Base-by-base conservation (phyloP, 2,888 invertebrate genomes). In the Lycia hirtaria region DNA sequence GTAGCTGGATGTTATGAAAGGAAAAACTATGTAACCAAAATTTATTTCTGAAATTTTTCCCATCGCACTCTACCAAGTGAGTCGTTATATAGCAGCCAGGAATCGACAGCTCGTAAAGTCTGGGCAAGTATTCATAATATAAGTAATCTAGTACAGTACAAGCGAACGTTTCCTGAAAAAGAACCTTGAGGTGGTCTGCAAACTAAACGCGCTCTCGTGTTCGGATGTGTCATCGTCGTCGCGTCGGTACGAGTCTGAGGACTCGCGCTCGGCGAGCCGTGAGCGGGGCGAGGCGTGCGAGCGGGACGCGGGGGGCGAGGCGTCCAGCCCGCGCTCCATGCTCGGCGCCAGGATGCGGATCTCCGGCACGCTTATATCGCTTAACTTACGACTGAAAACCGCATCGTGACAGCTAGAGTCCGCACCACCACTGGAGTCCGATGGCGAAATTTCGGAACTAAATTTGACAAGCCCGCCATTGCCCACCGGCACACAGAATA, bases 271-370 rank as follows among this genome's bases (percentile, higher is more conserved):
- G 30, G 62, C 55, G 62, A 60, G 56, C 55, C 49, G 51, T 51
- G 56, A 51, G 61, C 40, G 54, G 17, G 40, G 60, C 62, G 50
- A 17, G 32, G 58, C 53, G 51, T 82, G 59, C 35, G 66, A 40
- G 48, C 57, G 59, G 47, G 60, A 71, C 19, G 71, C 69, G 22
- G 72, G 71, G 20, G 72, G 78, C 35, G 76, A 69, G 73, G 83
- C 85, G 88, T 96, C 96, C 90, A 96, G 93, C 76, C 96, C 96
- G 78, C 95, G 93, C 92, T 96, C 96, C 93, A 96, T 92, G 87
- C 96, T 96, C 75, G 96, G 95, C 82, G 96, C 96, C 93, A 96
- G 92, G 78, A 96, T 95, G 80, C 96, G 95, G 81, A 96, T 96
- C 93, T 96, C 96, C 68, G 96, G 96, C 72, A 96, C 94, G 88